Base-by-base conservation (phyloP, 2,797 vertebrate genomes). In the Neomorphus geoffroyi region DNA sequence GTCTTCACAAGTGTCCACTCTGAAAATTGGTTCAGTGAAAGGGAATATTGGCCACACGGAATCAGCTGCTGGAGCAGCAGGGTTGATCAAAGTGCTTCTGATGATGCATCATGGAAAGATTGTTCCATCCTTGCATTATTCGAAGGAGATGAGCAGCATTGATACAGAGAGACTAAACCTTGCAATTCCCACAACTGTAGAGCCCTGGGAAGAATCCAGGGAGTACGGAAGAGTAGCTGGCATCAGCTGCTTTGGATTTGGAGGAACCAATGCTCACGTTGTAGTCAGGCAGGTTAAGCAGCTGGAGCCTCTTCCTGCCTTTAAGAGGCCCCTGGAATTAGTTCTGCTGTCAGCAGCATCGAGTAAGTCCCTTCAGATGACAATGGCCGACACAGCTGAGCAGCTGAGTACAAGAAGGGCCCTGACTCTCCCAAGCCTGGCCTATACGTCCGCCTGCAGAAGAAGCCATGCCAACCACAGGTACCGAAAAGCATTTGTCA, bases 241-340 rank as follows among this genome's bases (percentile, higher is more conserved):
- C 32, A 94, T 99, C 91, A 99, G 98, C 96, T 98, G 97, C 96
- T 99, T 99, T 98, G 98, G 99, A 22, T 99, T 99, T 97, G 99
- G 99, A 61, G 98, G 98, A 67, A 99, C 98, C 67, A 99, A 99
- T 95, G 98, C 98, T 89, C 99, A 99, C 39, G 95, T 87, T 11
- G 97, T 99, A 79, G 96, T 99, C 30, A 98, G 95, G 91, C 98
- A 99, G 77, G 80, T 98, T 65, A 98, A 94, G 67, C 95, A 98
- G 83, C 71, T 70, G 6, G 56, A 77, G 5, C 7, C 67, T 84
- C 80, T 95, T 45, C 82, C 81, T 46, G 41, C 86, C 54, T 95
- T 94, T 58, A 91, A 97, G 90, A 77, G 87, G 43, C 92, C 95
- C 32, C 86, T 94, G 35, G 98, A 98, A 84, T 60, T 98, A 70